Evolutionary conservation across 2,888 invertebrate genomes (phyloP).

Genomic region (Conistra vaccinii): DNA sequence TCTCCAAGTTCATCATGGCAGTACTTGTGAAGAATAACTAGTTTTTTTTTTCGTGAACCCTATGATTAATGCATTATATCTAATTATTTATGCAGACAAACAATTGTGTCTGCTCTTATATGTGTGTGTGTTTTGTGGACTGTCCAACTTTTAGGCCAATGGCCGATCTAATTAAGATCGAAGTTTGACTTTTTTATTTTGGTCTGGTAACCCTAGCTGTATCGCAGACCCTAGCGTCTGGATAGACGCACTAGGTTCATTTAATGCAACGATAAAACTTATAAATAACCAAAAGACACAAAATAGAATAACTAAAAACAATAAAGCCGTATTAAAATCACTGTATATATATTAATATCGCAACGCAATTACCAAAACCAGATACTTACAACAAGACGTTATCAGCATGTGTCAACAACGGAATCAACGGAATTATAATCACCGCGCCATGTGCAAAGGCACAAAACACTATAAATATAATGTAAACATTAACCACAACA

Average conservation of each 20-base stretch:
- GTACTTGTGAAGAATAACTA: slow-evolving; percentile 10
- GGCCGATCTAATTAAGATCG: slow-evolving; percentile 61
- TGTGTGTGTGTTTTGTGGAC: slow-evolving; percentile 22
- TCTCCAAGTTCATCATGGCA: background rate
- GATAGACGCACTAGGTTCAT: slow-evolving; percentile 44
- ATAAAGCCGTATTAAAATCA: background rate
- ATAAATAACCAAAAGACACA: background rate
- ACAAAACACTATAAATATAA: slow-evolving; percentile 19
- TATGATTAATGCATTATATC: slow-evolving; percentile 28
- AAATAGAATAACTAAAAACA: background rate
- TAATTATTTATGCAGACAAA: slow-evolving; percentile 44
- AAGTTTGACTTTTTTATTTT: slow-evolving; percentile 58
- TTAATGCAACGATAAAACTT: background rate
- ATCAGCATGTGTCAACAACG: slow-evolving; percentile 5
- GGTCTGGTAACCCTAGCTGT: slow-evolving; percentile 60
- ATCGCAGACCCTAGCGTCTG: slow-evolving; percentile 55
- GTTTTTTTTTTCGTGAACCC: slow-evolving; percentile 17
- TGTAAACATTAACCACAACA: slow-evolving; percentile 23
- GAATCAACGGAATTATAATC: slow-evolving; percentile 14
- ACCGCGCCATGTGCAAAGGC: background rate
- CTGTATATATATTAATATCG: background rate
- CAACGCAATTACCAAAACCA: background rate
- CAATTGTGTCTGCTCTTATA: slow-evolving; percentile 19
- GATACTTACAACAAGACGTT: background rate
- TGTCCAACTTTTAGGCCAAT: slow-evolving; percentile 51